A percentile compares a stretch with the other conserved stretches of the same genome.
These are phyloP conservation scores for Scaptomyza hsui DNA, from an alignment of 1,140 invertebrate genomes.

Conservation along the genomic window DNA sequence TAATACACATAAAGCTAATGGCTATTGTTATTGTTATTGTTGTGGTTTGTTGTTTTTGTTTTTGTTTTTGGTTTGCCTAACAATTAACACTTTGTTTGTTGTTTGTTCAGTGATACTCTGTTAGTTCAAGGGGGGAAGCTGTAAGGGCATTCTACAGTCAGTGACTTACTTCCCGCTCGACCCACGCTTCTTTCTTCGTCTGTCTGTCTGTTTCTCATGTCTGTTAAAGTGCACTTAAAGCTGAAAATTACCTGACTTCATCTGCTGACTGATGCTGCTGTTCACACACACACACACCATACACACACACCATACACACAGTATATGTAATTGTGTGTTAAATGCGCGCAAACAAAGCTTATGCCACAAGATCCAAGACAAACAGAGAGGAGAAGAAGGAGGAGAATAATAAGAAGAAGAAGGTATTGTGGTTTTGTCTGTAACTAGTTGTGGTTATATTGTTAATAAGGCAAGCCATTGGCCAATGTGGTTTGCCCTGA, in stretches of 20 bases:
- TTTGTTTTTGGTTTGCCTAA: constrained; percentile 30
- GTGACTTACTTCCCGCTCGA: background rate
- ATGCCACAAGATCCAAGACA: background rate
- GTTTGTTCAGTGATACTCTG: constrained; percentile 42
- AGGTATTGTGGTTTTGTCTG: constrained; percentile 11
- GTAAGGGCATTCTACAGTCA: constrained; percentile 17
- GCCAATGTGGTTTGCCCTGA: constrained; percentile 74
- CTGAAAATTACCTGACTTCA: constrained; percentile 71
- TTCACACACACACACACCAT: constrained; percentile 8
- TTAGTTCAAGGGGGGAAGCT: background rate
- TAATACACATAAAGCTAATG: constrained; percentile 6
- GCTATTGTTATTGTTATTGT: constrained; percentile 6
- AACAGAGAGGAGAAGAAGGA: constrained; percentile 4
- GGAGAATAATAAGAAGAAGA: background rate
- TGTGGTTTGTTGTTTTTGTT: background rate
- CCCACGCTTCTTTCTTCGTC: background rate
- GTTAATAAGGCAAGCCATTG: constrained; percentile 67
- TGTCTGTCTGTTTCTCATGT: background rate
- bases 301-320: constrained; percentile 36
- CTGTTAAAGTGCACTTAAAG: constrained; percentile 49
- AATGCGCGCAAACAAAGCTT: constrained; percentile 55
- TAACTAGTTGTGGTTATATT: constrained; percentile 75
- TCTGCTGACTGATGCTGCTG: constrained; percentile 27
- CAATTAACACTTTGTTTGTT: constrained; percentile 32
- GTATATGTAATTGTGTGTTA: constrained; percentile 76